Percentiles rank a stretch among this genome's conserved stretches.
Conservation (phyloP, 1,140 invertebrate species). For the Drosophila albomicans region DNA sequence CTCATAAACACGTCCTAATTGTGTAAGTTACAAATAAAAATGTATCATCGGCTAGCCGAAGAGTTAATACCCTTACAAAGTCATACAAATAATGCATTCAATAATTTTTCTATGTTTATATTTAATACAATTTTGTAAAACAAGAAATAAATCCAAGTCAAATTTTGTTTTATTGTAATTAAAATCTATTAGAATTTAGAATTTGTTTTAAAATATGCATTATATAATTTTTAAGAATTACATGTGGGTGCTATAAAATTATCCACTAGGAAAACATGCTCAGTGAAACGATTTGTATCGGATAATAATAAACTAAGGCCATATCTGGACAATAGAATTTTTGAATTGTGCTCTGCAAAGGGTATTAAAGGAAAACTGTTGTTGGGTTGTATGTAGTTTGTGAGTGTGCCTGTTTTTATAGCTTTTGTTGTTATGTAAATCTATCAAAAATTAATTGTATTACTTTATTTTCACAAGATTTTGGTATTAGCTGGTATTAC, state of each 20-base stretch:
- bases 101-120: not conserved
- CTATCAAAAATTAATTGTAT: conserved; percentile 77
- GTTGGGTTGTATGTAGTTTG: conserved; percentile 11
- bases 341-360: conserved; percentile 7
- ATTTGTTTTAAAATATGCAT: no score
- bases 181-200: no score
- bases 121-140: not conserved
- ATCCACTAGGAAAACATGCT: no score
- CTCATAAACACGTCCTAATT: conserved; percentile 19
- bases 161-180: no score
- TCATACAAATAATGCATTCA: not conserved
- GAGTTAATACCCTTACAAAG: conserved; percentile 14
- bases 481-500: not conserved
- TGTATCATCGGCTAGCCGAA: conserved; percentile 15
- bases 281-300: not conserved
- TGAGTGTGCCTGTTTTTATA: conserved; percentile 22
- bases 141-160: no score
- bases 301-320: not conserved
- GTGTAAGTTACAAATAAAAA: conserved; percentile 16
- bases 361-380: not conserved
- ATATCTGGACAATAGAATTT: not conserved
- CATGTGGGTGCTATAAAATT: no score
- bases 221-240: no score
- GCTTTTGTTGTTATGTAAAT: conserved; percentile 64
- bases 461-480: conserved; percentile 31